Percentiles rank a stretch among this genome's conserved stretches.
These are phyloP conservation scores for Pao palembangensis DNA, from an alignment of 2,113 vertebrate genomes.

Conservation along the genomic window DNA sequence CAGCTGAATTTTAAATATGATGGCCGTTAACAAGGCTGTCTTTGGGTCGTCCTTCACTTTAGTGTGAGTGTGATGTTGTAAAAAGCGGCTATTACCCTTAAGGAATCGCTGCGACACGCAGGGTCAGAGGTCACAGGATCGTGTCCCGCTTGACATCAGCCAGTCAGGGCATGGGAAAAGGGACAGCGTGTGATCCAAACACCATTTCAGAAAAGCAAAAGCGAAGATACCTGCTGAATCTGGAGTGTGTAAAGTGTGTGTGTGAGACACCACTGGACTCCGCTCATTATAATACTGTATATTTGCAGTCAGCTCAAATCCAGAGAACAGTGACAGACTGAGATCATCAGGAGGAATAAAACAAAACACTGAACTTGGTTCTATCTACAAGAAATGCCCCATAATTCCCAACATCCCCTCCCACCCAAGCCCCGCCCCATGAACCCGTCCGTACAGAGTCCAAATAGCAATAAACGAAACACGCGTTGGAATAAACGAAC, in stretches of 20 bases:
- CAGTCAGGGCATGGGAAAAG: no score
- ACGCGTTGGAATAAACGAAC: constrained; percentile 59
- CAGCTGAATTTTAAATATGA: neutral
- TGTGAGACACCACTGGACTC: constrained; percentile 26
- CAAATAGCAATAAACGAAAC: constrained; percentile 58
- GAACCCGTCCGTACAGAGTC: constrained; percentile 37
- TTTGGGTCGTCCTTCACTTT: no score
- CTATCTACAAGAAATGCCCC: constrained; percentile 68
- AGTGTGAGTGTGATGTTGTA: no score
- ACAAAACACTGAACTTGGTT: constrained; percentile 33
- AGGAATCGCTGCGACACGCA: no score
- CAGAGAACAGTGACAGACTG: constrained; percentile 70
- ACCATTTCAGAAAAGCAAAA: no score
- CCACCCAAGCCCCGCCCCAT: constrained; percentile 1
- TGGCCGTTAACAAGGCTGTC: no score
- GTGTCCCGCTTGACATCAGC: no score
- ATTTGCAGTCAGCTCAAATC: constrained; percentile 72
- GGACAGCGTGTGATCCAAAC: no score
- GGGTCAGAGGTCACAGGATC: no score
- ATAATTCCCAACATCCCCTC: constrained; percentile 32
- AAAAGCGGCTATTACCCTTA: no score
- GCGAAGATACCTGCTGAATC: neutral
- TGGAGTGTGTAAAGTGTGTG: constrained; percentile 6
- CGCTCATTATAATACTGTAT: constrained; percentile 68
- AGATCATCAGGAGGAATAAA: constrained; percentile 54